Percentiles rank a stretch among this genome's conserved stretches.
phyloP scores from a whole-genome alignment of 2,113 vertebrate genomes.

The rat (Rattus norvegicus) region GRCr8 NC_086019.1:55394001-55394500 shows the following conservation, averaged over 20 bases:
- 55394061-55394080: not conserved
- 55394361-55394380: not conserved
- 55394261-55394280: rapidly evolving
- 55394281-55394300: rapidly evolving
- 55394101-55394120: not conserved
- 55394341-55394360: not conserved
- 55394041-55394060: not conserved
- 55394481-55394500: no score
- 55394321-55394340: rapidly evolving
- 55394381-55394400: not conserved
- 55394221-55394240: not conserved
- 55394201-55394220: not conserved
- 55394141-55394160: rapidly evolving
- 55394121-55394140: rapidly evolving
- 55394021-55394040: rapidly evolving
- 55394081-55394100: not conserved
- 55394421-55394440: no score
- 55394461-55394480: not conserved
- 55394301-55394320: rapidly evolving
- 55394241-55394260: rapidly evolving
- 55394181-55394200: rapidly evolving
- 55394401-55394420: not conserved
- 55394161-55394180: rapidly evolving
- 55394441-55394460: no score
- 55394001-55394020: not conserved